Evolutionary conservation across 2,888 invertebrate genomes (phyloP), one percentile per base, ranked within the genome.

Genomic region (Tipula unca): DNA sequence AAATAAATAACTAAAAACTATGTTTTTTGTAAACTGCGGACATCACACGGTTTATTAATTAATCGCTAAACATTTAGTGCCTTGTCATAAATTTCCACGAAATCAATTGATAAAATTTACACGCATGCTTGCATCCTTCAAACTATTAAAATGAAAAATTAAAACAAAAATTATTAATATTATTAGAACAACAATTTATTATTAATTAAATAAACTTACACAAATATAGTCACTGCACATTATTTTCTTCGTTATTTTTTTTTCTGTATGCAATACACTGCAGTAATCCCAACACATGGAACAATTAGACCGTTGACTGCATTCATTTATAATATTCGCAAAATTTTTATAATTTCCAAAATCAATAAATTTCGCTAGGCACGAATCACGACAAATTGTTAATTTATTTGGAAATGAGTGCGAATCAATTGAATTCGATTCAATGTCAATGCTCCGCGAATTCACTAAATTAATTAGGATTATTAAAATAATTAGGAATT

Each of bases 261-360:
- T 86, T 29, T 86, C 86, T 29, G 82, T 85, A 29, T 29, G 39
- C 25, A 86, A 69, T 20, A 86, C 82, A 29, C 25, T 36, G 39
- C 86, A 86, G 39, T 85, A 86, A 86, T 86, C 86, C 86, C 86
- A 86, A 29, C 86, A 86, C 86, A 86, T 86, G 17, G 42, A 82
- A 39, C 86, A 86, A 85, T 86, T 82, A 20, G 86, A 48, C 54
- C 39, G 83, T 8, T 10, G 10, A 14, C 29, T 14, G 29, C 86
- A 86, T 2, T 32, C 82, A 54, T 85, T 39, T 8, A 25, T 69
- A 1, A 10, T 25, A 8, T 20, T 69, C 10, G 25, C 25, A 8
- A 69, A 69, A 69, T 8, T 69, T 20, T 4, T 10, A 69, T 69
- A 10, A 3, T 25, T 69, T 25, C 13, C 69, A 10, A 20, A 69